Evolutionary conservation across 2,888 invertebrate genomes (phyloP).

Genomic region (Amaurobius ferox): DNA sequence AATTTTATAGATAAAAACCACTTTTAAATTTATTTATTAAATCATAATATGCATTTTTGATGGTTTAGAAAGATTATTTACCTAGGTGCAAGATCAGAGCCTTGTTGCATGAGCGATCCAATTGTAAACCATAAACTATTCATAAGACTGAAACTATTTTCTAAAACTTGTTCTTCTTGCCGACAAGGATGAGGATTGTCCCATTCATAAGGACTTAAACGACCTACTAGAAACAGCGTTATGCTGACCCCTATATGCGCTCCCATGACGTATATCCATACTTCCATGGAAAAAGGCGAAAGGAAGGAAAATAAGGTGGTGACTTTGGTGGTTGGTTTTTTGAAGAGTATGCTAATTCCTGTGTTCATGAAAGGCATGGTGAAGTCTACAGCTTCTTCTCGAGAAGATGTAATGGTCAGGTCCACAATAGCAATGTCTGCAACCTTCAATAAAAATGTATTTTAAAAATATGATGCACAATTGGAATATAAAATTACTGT

Average conservation of each 20-base stretch:
- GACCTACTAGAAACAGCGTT: conserved; percentile 82
- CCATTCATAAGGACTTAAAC: conserved; percentile 80
- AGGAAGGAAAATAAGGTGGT: conserved; percentile 94
- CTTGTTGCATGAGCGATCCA: conserved; percentile 96
- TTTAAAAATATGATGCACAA: too few species aligned
- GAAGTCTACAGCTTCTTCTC: conserved; percentile 81
- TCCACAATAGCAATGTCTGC: conserved; percentile 81
- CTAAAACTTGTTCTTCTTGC: conserved; percentile 84
- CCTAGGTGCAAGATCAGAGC: conserved; percentile 96
- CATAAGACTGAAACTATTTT: conserved; percentile 94
- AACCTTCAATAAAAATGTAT: conserved; percentile 75
- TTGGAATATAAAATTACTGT: too few species aligned
- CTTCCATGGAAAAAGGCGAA: conserved; percentile 91
- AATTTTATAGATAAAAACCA: too few species aligned
- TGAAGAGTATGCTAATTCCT: conserved; percentile 93
- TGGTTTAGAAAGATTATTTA: conserved; percentile 80
- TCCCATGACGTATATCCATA: conserved; percentile 90
- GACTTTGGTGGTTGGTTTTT: conserved; percentile 89
- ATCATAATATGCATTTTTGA: too few species aligned
- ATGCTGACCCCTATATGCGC: conserved; percentile 90
- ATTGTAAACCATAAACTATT: conserved; percentile 99
- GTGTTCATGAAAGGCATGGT: conserved; percentile 79
- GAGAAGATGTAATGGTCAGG: conserved; percentile 80
- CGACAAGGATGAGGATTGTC: conserved; percentile 84
- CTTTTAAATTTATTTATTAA: too few species aligned